Evolutionary conservation across 2,888 invertebrate genomes (phyloP).

Genomic region (Lasioglossum figueresi): DNA sequence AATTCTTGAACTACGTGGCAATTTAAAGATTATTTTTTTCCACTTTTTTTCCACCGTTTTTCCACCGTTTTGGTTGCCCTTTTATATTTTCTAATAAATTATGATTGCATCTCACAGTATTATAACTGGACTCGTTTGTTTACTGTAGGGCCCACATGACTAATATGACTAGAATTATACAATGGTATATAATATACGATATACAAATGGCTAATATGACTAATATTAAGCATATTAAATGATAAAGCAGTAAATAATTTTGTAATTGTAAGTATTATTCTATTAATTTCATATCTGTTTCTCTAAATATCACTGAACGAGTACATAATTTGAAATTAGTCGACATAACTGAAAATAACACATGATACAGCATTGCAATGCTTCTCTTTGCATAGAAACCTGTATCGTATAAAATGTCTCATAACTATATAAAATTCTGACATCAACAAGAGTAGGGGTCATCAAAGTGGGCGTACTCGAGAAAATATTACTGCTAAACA

Average conservation of each 20-base stretch:
- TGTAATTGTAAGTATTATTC: not conserved
- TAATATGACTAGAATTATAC: too few relatives aligned
- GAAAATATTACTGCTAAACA: conserved; percentile 31
- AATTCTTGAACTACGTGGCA: too few relatives aligned
- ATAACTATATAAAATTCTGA: not conserved
- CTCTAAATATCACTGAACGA: too few relatives aligned
- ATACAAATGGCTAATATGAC: too few relatives aligned
- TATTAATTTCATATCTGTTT: not conserved
- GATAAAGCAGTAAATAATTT: not conserved
- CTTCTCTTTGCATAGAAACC: not conserved
- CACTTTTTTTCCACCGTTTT: too few relatives aligned
- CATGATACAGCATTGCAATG: not conserved
- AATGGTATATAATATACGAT: too few relatives aligned
- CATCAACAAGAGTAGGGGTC: not conserved
- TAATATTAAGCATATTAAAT: not conserved
- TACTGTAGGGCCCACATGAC: too few relatives aligned
- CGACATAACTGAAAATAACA: not conserved
- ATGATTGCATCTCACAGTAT: too few relatives aligned
- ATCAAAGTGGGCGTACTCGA: conserved; percentile 30
- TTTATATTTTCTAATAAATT: too few relatives aligned
- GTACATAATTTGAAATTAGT: not conserved
- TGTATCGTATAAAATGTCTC: not conserved
- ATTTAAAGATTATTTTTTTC: too few relatives aligned
- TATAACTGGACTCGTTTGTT: too few relatives aligned
- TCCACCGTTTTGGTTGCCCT: too few relatives aligned